Evolutionary conservation across 2,113 vertebrate species (phyloP).

Genomic region (Hyperopisus bebe): DNA sequence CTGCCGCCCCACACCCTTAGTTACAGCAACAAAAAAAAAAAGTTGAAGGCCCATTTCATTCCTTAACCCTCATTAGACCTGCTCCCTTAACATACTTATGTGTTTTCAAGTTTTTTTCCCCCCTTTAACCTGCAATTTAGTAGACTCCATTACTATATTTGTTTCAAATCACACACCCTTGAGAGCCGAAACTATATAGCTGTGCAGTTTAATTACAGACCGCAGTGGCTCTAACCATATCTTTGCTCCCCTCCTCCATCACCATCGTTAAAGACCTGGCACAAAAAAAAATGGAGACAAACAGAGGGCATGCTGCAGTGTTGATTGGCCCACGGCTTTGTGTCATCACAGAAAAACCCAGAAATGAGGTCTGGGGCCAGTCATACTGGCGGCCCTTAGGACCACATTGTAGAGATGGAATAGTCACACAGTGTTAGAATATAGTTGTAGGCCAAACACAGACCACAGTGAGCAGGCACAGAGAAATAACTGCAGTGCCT

Average conservation of each 20-base stretch:
- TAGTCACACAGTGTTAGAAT: neutral
- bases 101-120: constrained; percentile 50
- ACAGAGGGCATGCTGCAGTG: neutral
- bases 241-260: constrained; percentile 51
- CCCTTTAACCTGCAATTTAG: constrained; percentile 56
- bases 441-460: neutral
- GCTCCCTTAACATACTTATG: constrained; percentile 17
- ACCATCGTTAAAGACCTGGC: neutral
- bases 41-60: neutral
- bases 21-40: neutral
- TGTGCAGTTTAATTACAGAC: constrained; percentile 59
- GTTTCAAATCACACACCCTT: constrained; percentile 56
- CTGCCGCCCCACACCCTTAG: neutral
- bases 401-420: neutral
- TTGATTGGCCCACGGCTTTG: neutral
- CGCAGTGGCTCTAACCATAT: constrained; percentile 49
- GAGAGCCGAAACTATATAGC: constrained; percentile 52
- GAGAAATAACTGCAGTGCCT: neutral
- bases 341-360: neutral
- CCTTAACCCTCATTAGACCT: constrained; percentile 17
- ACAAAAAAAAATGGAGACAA: constrained; percentile 5
- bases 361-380: neutral
- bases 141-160: constrained; percentile 62
- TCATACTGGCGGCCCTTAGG: neutral
- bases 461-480: neutral